phyloP scores from a whole-genome alignment of 2,113 vertebrate species.

The Lepisosteus oculatus region DNA sequence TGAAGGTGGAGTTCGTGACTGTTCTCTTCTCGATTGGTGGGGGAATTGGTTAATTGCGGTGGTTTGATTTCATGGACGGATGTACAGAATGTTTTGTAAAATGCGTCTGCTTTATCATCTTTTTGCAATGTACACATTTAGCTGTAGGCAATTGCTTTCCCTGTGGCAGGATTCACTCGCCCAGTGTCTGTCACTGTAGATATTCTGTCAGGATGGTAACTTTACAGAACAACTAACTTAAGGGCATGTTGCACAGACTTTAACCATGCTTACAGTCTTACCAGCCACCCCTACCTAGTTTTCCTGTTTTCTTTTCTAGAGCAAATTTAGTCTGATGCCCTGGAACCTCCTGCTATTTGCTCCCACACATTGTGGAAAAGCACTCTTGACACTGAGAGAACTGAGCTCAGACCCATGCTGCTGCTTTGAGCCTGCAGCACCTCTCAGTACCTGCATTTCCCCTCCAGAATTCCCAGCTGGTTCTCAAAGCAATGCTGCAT shows the following conservation, averaged over 20 bases:
- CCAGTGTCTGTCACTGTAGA: not conserved
- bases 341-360: no score
- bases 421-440: no score
- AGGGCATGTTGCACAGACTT: not conserved
- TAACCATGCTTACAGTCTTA: not conserved
- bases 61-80: no score
- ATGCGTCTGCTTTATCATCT: conserved; percentile 6
- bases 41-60: no score
- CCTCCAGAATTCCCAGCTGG: no score
- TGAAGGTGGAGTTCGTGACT: not conserved
- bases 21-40: not conserved
- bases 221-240: no score
- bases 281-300: not conserved
- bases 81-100: not conserved
- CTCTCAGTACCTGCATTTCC: no score
- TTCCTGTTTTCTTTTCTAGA: not conserved
- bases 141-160: not conserved
- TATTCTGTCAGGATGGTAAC: not conserved
- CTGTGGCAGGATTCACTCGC: not conserved
- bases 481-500: no score
- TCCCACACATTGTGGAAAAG: no score
- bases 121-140: conserved; percentile 1
- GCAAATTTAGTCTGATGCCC: no score
- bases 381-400: no score
- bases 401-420: no score